phyloP scores from a whole-genome alignment of 2,797 vertebrate genomes.

The Silurus lanzhouensis region DNA sequence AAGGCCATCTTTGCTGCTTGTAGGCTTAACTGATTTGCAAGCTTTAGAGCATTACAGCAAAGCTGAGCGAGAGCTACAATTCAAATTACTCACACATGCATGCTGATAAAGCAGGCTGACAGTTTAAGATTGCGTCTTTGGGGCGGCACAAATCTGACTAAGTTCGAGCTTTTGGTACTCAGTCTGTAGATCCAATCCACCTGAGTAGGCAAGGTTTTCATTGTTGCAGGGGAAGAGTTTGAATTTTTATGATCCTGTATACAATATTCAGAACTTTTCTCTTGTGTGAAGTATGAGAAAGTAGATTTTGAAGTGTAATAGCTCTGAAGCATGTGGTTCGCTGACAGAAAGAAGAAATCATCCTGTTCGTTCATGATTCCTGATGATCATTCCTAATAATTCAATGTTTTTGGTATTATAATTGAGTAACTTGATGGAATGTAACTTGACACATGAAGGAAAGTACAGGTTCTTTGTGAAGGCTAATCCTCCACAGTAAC shows the following conservation, averaged over 20 bases:
- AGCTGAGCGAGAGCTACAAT: neutral
- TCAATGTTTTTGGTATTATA: neutral
- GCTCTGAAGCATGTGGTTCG: neutral
- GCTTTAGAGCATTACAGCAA: conserved; percentile 32
- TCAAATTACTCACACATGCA: conserved; percentile 8
- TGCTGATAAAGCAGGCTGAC: neutral
- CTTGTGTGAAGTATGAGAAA: conserved; percentile 27
- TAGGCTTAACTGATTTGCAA: conserved; percentile 57
- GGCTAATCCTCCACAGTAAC: neutral
- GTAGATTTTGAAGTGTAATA: conserved; percentile 4
- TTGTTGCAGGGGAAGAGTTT: neutral
- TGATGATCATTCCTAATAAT: conserved; percentile 3
- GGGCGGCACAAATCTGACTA: neutral
- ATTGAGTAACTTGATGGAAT: neutral
- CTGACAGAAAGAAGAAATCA: neutral
- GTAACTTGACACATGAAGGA: neutral
- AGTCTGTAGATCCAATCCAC: conserved; percentile 23
- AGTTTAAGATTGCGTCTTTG: neutral
- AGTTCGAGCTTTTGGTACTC: conserved; percentile 11
- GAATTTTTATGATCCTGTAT: neutral
- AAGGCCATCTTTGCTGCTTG: conserved; percentile 63
- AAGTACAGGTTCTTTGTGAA: neutral
- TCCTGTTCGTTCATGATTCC: neutral
- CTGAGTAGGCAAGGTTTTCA: conserved; percentile 39
- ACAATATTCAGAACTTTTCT: neutral